Conservation (phyloP, 2,113 vertebrate genomes). For the Cervus canadensis region DNA sequence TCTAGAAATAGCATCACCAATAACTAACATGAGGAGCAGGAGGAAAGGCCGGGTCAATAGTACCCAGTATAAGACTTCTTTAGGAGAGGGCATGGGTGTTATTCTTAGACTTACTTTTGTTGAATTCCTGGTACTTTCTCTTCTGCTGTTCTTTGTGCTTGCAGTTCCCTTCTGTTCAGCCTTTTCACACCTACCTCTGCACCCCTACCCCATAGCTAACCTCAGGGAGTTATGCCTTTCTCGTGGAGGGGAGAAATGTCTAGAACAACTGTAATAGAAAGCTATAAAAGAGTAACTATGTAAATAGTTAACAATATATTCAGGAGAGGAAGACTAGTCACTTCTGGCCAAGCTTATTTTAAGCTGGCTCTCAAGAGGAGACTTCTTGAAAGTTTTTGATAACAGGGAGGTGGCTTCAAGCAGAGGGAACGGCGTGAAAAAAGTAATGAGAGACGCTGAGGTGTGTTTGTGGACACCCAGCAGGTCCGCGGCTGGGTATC, state of each 20-base stretch:
- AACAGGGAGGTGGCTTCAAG: not conserved
- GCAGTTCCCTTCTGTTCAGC: not conserved
- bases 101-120: not conserved
- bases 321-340: not conserved
- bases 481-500: not conserved
- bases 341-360: not conserved
- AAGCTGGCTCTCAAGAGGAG: not conserved
- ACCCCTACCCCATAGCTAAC: not conserved
- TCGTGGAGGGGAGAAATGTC: not conserved
- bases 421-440: not conserved
- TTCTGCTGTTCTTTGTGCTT: not conserved
- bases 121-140: not conserved
- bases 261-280: not conserved
- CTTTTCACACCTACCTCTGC: not conserved
- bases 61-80: not conserved
- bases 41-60: not conserved
- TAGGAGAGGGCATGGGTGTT: not conserved
- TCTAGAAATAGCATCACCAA: not conserved
- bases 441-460: not conserved
- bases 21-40: not conserved
- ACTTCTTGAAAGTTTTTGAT: not conserved
- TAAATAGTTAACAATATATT: not conserved
- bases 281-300: not conserved
- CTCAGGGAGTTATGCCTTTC: not conserved
- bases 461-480: not conserved